Evolutionary conservation across 2,888 invertebrate genomes (phyloP).

Genomic region (Aporophyla lueneburgensis): DNA sequence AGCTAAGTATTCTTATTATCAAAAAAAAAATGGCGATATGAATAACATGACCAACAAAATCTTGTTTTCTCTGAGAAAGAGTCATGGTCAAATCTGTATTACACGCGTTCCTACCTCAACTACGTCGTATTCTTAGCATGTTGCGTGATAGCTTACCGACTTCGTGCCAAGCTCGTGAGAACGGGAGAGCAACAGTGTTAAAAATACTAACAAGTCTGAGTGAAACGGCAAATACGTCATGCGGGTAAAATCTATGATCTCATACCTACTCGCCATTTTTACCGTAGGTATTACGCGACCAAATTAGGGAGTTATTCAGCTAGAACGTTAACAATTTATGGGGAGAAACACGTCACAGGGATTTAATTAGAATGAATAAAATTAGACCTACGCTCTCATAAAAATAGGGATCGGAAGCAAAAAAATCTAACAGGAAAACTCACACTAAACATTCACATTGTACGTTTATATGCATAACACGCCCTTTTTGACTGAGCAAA

Average conservation of each 20-base stretch:
- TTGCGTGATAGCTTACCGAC: conserved; percentile 7
- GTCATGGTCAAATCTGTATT: conserved; percentile 52
- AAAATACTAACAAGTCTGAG: conserved; percentile 37
- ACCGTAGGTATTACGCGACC: conserved; percentile 75
- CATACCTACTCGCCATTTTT: conserved; percentile 76
- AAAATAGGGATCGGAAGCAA: conserved; percentile 16
- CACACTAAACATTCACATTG: conserved; percentile 60
- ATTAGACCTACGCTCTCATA: not conserved
- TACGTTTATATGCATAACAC: conserved; percentile 38
- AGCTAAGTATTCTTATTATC: conserved; percentile 6
- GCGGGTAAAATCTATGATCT: conserved; percentile 66
- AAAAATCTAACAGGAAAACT: conserved; percentile 31
- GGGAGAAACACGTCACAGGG: conserved; percentile 43
- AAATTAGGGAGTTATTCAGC: conserved; percentile 70
- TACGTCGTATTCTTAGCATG: conserved; percentile 50
- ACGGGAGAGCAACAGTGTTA: conserved; percentile 55
- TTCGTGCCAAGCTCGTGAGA: conserved; percentile 35
- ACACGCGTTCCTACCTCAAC: conserved; percentile 46
- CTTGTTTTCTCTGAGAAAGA: conserved; percentile 22
- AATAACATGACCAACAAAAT: conserved; percentile 23
- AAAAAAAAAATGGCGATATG: conserved; percentile 6
- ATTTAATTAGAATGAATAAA: conserved; percentile 27
- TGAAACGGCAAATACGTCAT: conserved; percentile 68
- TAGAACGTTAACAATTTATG: conserved; percentile 49
- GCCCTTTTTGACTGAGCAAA: conserved; percentile 54